Conservation (phyloP, 2,888 invertebrate genomes). For the Ypsolopha sequella region DNA sequence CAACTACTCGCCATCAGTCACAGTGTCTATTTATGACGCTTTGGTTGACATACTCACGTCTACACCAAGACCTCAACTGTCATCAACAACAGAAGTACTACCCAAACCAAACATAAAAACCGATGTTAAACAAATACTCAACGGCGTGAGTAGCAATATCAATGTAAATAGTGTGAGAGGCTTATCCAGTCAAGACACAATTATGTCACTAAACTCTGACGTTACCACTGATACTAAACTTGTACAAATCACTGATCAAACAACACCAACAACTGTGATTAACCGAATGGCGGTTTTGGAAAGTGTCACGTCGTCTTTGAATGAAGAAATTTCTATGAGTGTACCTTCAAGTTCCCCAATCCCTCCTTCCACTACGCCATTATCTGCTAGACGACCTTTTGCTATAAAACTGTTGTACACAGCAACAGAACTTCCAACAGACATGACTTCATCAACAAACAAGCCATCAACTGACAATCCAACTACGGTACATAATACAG, state of each 20-base stretch:
- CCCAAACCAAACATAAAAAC: conserved; percentile 43
- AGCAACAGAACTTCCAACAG: conserved; percentile 50
- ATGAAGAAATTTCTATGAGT: conserved; percentile 42
- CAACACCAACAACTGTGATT: conserved; percentile 57
- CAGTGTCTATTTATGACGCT: conserved; percentile 72
- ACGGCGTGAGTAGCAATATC: conserved; percentile 65
- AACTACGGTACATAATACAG: conserved; percentile 62
- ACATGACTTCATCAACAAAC: conserved; percentile 50
- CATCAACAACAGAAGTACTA: conserved; percentile 52
- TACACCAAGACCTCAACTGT: conserved; percentile 56
- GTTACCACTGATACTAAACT: conserved; percentile 55
- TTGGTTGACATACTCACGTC: conserved; percentile 70
- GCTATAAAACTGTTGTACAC: conserved; percentile 62
- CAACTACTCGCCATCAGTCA: conserved; percentile 68
- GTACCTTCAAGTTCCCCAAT: conserved; percentile 27
- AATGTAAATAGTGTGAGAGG: conserved; percentile 60
- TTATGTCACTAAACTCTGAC: conserved; percentile 36
- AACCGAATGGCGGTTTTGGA: conserved; percentile 55
- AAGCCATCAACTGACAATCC: conserved; percentile 53
- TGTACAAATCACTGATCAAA: conserved; percentile 61
- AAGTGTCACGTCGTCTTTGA: conserved; percentile 48
- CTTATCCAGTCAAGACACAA: conserved; percentile 39
- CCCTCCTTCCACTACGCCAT: conserved; percentile 44
- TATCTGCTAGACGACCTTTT: conserved; percentile 61
- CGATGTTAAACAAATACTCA: conserved; percentile 49